Evolutionary conservation across 2,113 vertebrate genomes (phyloP).

Genomic region (Forbesichthys agassizii): DNA sequence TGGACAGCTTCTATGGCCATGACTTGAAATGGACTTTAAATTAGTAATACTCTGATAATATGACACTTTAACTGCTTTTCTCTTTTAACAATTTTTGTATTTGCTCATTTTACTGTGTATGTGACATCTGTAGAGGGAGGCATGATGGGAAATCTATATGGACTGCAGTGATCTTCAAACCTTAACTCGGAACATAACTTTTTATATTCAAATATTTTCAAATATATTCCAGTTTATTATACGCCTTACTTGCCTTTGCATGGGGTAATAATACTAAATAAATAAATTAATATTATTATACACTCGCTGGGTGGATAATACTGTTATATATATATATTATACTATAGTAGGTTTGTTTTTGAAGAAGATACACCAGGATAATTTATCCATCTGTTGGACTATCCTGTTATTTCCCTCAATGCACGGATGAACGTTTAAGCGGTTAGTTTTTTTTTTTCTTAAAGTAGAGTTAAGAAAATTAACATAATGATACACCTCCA

Average conservation of each 20-base stretch:
- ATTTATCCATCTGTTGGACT: no score
- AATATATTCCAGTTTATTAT: constrained; percentile 68
- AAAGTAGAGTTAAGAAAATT: constrained; percentile 6
- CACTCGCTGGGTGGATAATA: no score
- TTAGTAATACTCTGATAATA: neutral
- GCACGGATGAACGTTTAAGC: no score
- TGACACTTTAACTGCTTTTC: neutral
- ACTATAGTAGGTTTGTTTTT: no score
- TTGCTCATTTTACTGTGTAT: constrained; percentile 12
- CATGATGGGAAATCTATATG: neutral
- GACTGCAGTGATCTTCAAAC: constrained; percentile 10
- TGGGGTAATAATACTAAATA: neutral
- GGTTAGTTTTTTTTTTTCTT: no score
- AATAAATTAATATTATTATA: no score
- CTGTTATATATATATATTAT: no score
- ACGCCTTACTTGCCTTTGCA: constrained; percentile 54
- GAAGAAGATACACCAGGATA: no score
- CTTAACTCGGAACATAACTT: constrained; percentile 53
- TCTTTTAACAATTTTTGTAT: neutral
- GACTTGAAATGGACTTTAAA: constrained; percentile 14
- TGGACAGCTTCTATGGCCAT: constrained; percentile 12
- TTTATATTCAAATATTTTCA: constrained; percentile 7
- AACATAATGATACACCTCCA: constrained; percentile 41
- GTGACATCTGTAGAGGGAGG: constrained; percentile 27
- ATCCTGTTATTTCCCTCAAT: no score